Percentiles rank a stretch among this genome's conserved stretches.
These are phyloP conservation scores for Callithrix jacchus DNA, from an alignment of 2,113 vertebrate species.

Conservation along the genomic window DNA sequence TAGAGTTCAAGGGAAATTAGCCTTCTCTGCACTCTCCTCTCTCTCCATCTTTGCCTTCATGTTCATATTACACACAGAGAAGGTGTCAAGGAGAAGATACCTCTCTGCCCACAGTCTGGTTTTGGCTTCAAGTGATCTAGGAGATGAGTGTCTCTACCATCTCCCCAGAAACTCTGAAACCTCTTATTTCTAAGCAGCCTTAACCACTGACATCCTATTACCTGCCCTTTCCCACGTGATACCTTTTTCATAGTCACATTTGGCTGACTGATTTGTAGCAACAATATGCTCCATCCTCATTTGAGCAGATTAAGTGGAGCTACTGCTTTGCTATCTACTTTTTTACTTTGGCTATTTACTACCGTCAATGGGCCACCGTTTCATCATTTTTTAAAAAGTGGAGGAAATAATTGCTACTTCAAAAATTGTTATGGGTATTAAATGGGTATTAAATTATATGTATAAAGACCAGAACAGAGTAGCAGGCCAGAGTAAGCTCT, in stretches of 20 bases:
- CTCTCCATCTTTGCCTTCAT: too few species aligned
- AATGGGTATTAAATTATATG: too few species aligned
- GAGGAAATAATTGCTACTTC: not conserved
- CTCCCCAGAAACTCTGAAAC: not conserved
- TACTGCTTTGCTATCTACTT: not conserved
- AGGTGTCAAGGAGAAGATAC: not conserved
- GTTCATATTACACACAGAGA: not conserved
- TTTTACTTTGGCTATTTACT: not conserved
- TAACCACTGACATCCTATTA: not conserved
- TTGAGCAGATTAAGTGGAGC: too few species aligned
- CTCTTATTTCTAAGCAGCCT: not conserved
- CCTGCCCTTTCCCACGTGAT: rapidly evolving
- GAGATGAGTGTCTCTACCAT: too few species aligned
- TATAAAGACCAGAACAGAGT: not conserved
- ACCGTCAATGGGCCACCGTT: not conserved
- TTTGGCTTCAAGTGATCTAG: not conserved
- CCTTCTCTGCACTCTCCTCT: not conserved
- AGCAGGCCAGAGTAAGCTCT: not conserved
- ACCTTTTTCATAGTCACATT: not conserved
- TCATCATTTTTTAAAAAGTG: not conserved
- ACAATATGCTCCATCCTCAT: not conserved
- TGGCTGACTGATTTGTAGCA: too few species aligned
- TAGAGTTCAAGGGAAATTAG: not conserved
- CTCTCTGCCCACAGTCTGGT: not conserved
- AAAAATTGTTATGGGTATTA: not conserved